Evolutionary conservation across 2,888 invertebrate species (phyloP), one percentile per base, ranked within the genome.

Genomic region (Drosophila lutescens): DNA sequence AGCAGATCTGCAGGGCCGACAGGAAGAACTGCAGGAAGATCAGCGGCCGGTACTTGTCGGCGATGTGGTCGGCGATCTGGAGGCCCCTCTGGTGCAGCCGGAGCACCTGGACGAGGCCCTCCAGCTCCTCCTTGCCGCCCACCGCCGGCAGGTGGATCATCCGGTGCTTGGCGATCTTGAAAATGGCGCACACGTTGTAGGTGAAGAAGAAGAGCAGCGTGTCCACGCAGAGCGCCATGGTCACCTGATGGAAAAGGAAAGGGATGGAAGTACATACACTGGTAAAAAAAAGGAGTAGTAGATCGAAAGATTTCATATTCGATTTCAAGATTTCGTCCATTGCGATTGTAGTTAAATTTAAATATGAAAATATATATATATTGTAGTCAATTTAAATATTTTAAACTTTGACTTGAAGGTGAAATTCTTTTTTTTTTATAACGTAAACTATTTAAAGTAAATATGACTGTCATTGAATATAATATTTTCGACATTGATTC

Each of bases 131-230:
- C 2, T 38, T 0, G 0, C 44, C 34, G 6, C n/a, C 7, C 46
- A 47, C 47, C 4, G 79, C 67, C 36, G 49, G 13, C 55, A 84
- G 26, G 3, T 66, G 41, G 6, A 68, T 43, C 1, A 81, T 61
- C 8, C 84, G 81, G n/a, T 79, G 65, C n/a, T 80, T 76, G 13
- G 80, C 83, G 4, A 81, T 78, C 49, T 70, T 77, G 10, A 81
- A 81, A 1, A 81, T 32, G 20, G 80, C 83, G 26, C 83, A 79
- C 17, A 79, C 79, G 36, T 79, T 76, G 49, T 76, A 83, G 1
- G 80, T 78, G 10, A 83, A 71, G 1, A 67, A 83, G 15, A 73
- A 80, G 1, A 81, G 71, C 23, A 81, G 49, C 0, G 83, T 70
- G 49, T 81, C 81, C 65, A 76, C 76, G 54, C 81, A 76, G 30